Evolutionary conservation across 2,888 invertebrate genomes (phyloP).

Genomic region (Drosophila villosipedis): DNA sequence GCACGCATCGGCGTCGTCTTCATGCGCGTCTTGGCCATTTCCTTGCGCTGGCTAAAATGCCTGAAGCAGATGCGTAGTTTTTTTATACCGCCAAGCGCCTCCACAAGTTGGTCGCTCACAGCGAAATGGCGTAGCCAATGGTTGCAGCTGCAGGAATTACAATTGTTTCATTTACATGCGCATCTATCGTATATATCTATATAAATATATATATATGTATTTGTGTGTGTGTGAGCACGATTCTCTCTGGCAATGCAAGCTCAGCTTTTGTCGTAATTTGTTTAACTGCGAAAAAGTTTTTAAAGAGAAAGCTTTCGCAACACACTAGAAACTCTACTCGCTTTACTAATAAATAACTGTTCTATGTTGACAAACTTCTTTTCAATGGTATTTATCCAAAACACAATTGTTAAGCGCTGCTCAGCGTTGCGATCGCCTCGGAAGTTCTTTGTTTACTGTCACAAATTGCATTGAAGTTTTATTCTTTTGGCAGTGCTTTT

Average conservation of each 20-base stretch:
- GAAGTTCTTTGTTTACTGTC: slow-evolving; percentile 83
- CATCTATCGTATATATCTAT: slow-evolving; percentile 2
- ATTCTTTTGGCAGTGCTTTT: slow-evolving; percentile 59
- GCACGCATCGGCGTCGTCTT: slow-evolving; percentile 82
- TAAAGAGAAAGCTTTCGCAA: slow-evolving; percentile 41
- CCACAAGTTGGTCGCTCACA: slow-evolving; percentile 62
- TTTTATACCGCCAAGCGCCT: slow-evolving; percentile 70
- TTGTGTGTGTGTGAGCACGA: slow-evolving; percentile 6
- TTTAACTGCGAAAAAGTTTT: slow-evolving; percentile 27
- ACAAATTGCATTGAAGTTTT: slow-evolving; percentile 69
- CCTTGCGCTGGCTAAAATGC: slow-evolving; percentile 71
- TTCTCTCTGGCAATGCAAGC: slow-evolving; percentile 54
- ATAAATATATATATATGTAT: not conserved
- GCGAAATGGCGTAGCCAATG: slow-evolving; percentile 79
- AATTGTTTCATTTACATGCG: slow-evolving; percentile 37
- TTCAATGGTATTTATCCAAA: slow-evolving; percentile 16
- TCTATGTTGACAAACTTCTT: slow-evolving; percentile 7
- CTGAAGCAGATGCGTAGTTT: slow-evolving; percentile 79
- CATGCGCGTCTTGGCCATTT: slow-evolving; percentile 83
- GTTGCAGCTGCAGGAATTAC: slow-evolving; percentile 74
- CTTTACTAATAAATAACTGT: slow-evolving; percentile 12
- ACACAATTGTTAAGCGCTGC: slow-evolving; percentile 34
- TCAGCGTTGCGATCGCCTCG: slow-evolving; percentile 72
- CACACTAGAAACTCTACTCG: not conserved
- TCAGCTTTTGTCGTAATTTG: slow-evolving; percentile 44